Evolutionary conservation across 1,140 invertebrate species (phyloP).

Genomic region (Chrysopa pallens): DNA sequence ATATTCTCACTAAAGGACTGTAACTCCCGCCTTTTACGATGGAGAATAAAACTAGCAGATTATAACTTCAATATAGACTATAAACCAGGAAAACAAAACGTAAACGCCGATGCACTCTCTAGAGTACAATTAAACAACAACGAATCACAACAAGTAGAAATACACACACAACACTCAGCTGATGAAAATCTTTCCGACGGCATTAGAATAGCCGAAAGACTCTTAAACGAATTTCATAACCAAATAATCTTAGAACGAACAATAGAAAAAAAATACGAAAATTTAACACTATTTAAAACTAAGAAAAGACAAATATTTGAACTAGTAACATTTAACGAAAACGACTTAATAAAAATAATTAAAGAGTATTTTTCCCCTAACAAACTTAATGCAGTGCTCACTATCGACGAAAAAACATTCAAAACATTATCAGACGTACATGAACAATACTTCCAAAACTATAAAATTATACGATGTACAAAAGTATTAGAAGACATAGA

Average conservation of each 20-base stretch:
- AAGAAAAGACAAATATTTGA: neutral
- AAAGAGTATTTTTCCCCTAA: neutral
- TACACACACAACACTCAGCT: neutral
- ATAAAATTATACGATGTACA: neutral
- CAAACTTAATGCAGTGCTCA: neutral
- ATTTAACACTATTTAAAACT: neutral
- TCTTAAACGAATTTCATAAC: neutral
- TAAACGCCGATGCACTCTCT: slow-evolving; percentile 8
- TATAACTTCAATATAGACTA: slow-evolving; percentile 18
- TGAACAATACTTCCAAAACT: neutral
- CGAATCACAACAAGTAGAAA: neutral
- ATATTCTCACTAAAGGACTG: slow-evolving; percentile 16
- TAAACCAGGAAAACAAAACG: slow-evolving; percentile 10
- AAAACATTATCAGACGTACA: neutral
- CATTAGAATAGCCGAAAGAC: neutral
- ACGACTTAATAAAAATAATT: neutral
- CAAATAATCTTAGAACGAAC: no score
- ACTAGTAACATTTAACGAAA: no score
- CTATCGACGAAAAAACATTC: no score
- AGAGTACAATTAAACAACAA: slow-evolving; percentile 2
- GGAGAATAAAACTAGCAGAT: slow-evolving; percentile 16
- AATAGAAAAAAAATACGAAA: neutral
- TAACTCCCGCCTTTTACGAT: slow-evolving; percentile 15
- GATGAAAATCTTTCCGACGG: neutral
- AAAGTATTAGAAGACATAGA: slow-evolving; percentile 1